These are phyloP conservation scores for Schizotus pectinicornis DNA, from an alignment of 2,888 invertebrate species.

Conservation along the genomic window DNA sequence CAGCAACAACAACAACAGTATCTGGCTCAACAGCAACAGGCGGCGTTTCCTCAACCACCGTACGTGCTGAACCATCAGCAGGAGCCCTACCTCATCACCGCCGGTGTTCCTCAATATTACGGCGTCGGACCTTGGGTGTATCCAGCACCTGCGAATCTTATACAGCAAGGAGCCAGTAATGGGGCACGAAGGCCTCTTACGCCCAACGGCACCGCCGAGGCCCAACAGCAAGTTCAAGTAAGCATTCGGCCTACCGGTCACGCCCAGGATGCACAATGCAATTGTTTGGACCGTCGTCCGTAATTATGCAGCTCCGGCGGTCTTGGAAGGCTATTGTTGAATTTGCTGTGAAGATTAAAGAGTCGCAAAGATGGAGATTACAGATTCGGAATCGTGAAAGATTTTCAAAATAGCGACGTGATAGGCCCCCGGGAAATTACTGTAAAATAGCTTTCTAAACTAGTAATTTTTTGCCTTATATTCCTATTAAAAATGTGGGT, in stretches of 20 bases:
- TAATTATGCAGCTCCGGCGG: too few relatives aligned
- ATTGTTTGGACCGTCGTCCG: too few relatives aligned
- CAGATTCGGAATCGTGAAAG: too few relatives aligned
- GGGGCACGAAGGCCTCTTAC: slow-evolving; percentile 79
- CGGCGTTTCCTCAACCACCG: slow-evolving; percentile 73
- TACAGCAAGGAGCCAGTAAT: slow-evolving; percentile 70
- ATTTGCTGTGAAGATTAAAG: background rate
- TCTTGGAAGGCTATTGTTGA: background rate
- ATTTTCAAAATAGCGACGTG: too few relatives aligned
- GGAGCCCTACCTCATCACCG: slow-evolving; percentile 75
- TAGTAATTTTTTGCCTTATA: too few relatives aligned
- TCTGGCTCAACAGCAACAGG: slow-evolving; percentile 71
- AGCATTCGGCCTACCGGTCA: slow-evolving; percentile 40
- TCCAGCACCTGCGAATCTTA: slow-evolving; percentile 72
- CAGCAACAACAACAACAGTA: slow-evolving; percentile 85
- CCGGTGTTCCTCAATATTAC: slow-evolving; percentile 90
- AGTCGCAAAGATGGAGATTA: background rate
- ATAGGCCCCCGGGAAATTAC: too few relatives aligned
- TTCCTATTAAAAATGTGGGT: too few relatives aligned
- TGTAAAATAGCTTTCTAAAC: too few relatives aligned
- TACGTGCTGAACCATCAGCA: slow-evolving; percentile 82
- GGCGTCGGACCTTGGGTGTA: slow-evolving; percentile 94
- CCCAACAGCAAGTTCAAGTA: slow-evolving; percentile 66
- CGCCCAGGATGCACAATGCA: too few relatives aligned
- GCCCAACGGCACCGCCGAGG: slow-evolving; percentile 73